phyloP scores from a whole-genome alignment of 1,140 invertebrate genomes.

The Hermetia illucens region DNA sequence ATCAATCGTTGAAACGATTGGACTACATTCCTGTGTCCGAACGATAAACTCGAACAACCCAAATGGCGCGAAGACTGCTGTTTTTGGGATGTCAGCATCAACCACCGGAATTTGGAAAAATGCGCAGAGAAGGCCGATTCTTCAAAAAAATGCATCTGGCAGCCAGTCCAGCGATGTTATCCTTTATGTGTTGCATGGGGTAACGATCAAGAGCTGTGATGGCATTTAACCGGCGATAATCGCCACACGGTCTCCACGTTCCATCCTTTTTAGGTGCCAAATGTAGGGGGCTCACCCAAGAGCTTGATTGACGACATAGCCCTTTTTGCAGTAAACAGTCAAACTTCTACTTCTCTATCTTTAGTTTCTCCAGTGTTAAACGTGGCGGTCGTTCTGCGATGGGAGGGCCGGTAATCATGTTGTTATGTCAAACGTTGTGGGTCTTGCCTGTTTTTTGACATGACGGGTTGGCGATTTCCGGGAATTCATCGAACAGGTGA shows the following conservation, averaged over 20 bases:
- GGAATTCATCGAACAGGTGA: too few species aligned
- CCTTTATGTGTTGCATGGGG: conserved; percentile 16
- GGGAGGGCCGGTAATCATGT: too few species aligned
- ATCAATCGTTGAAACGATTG: too few species aligned
- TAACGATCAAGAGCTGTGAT: conserved; percentile 23
- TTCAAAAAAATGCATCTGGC: conserved; percentile 27
- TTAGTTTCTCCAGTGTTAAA: conserved; percentile 16
- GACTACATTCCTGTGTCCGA: too few species aligned
- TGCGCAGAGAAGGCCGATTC: conserved; percentile 32
- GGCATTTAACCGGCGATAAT: conserved; percentile 31
- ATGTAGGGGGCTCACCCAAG: conserved; percentile 31
- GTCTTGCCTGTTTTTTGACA: too few species aligned
- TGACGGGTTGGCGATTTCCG: too few species aligned
- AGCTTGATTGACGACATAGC: conserved; percentile 19
- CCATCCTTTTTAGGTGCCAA: conserved; percentile 27
- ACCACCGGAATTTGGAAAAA: conserved; percentile 31
- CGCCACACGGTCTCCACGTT: conserved; percentile 23
- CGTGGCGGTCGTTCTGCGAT: conserved; percentile 18
- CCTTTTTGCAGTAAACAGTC: too few species aligned
- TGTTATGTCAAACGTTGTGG: too few species aligned
- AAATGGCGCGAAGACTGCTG: conserved; percentile 22
- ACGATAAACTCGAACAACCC: conserved; percentile 20
- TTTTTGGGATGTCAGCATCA: conserved; percentile 21
- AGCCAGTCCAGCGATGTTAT: conserved; percentile 19
- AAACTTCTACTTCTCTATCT: conserved; percentile 11